Percentiles rank a stretch among this genome's conserved stretches.
Evolutionary conservation across 2,113 vertebrate genomes (phyloP).

Genomic region (Hemibagrus wyckioides): DNA sequence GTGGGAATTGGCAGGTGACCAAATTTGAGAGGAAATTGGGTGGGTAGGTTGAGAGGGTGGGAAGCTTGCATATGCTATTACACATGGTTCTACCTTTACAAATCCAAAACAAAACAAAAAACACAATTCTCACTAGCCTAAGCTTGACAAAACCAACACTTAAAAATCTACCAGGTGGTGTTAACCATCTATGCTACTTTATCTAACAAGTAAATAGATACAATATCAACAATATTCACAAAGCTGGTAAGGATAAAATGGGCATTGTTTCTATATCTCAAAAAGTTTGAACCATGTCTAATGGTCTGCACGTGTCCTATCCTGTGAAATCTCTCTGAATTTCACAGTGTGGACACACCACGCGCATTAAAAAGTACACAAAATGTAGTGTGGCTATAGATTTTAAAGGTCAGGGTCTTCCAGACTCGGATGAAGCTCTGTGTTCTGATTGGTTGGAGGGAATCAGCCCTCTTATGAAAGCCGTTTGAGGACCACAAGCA

Average conservation of each 20-base stretch:
- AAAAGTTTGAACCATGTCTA: not conserved
- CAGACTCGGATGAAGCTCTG: not conserved
- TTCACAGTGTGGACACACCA: not conserved
- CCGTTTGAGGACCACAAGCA: not conserved
- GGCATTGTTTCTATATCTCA: not conserved
- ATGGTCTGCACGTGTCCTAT: not conserved
- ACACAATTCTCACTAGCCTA: not conserved
- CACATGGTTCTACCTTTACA: not conserved
- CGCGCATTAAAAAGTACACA: not conserved
- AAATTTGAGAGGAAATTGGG: not conserved
- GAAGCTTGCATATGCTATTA: not conserved
- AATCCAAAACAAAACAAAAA: not conserved
- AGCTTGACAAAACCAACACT: not conserved
- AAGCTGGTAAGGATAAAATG: not conserved
- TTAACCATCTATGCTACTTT: not conserved
- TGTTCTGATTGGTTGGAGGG: not conserved
- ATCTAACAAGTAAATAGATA: not conserved
- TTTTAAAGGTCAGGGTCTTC: not conserved
- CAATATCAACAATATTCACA: not conserved
- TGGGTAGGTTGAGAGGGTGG: too few relatives aligned
- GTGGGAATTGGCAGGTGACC: not conserved
- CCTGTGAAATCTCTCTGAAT: not conserved
- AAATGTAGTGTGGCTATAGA: not conserved
- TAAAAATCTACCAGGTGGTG: not conserved
- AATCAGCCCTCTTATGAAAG: not conserved